Conservation (phyloP, 2,888 invertebrate species). For the Hyalella azteca region DNA sequence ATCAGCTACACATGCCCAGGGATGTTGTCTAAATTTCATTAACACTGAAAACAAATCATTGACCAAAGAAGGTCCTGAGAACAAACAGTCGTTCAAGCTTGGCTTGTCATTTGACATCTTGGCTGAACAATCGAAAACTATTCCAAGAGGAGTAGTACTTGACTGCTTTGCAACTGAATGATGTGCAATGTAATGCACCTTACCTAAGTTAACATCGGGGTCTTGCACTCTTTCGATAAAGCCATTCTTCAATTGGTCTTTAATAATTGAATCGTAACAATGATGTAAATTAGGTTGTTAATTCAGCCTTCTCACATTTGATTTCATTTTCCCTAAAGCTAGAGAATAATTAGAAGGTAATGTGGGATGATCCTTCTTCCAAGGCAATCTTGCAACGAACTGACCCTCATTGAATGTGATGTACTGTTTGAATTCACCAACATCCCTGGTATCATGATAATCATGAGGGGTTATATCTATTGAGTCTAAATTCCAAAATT, state of each 20-base stretch:
- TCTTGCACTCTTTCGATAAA: neutral
- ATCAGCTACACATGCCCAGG: neutral
- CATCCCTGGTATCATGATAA: neutral
- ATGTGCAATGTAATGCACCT: neutral
- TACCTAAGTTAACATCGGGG: neutral
- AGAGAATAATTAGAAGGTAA: neutral
- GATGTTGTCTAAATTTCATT: neutral
- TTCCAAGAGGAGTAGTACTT: neutral
- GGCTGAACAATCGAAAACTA: constrained; percentile 26
- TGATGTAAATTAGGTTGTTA: neutral
- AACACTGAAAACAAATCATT: neutral
- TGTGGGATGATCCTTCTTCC: neutral
- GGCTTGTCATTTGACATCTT: neutral
- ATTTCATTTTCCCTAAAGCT: neutral
- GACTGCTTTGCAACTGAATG: neutral
- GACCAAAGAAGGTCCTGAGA: neutral
- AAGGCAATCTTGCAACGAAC: neutral
- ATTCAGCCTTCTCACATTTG: neutral
- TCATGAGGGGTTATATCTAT: neutral
- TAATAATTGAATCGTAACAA: neutral
- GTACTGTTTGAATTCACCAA: neutral
- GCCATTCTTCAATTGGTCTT: neutral
- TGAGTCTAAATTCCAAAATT: neutral
- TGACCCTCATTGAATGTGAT: neutral
- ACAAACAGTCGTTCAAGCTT: neutral